A percentile compares a stretch with the other conserved stretches of the same genome.
Conservation (phyloP, 2,113 vertebrate species). For the Leptosomus discolor region DNA sequence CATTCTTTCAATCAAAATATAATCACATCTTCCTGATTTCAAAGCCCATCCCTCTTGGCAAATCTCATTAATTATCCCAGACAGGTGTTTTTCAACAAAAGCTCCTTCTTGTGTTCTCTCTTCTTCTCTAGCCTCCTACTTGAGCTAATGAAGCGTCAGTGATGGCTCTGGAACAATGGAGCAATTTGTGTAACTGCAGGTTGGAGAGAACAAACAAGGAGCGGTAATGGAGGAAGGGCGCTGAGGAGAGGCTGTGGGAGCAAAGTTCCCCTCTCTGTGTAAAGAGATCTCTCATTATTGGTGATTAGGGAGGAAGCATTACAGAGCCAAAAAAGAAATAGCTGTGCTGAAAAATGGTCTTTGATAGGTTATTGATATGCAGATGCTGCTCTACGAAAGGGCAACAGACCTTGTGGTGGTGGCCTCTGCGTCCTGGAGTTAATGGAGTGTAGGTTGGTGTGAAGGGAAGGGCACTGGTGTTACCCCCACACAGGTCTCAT, state of each 20-base stretch:
- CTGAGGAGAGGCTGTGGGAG: neutral
- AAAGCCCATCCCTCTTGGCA: neutral
- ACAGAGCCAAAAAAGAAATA: neutral
- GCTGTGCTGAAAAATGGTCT: neutral
- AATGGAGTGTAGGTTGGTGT: neutral
- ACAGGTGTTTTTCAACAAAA: constrained; percentile 54
- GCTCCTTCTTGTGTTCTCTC: neutral
- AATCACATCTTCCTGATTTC: constrained; percentile 2
- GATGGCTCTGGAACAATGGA: constrained; percentile 20
- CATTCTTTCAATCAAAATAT: neutral
- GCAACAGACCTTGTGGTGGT: neutral
- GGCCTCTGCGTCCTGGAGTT: neutral
- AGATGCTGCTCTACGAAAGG: neutral
- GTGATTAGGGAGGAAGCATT: constrained; percentile 22
- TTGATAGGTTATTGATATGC: neutral
- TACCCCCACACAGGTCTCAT: neutral
- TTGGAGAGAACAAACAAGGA: neutral
- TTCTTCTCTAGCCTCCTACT: neutral
- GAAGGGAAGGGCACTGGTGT: neutral
- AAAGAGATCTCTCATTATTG: neutral
- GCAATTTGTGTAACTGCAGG: constrained; percentile 39
- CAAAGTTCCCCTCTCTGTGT: neutral
- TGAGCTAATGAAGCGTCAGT: constrained; percentile 31
- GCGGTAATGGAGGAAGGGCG: neutral
- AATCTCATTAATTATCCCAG: constrained; percentile 16